Percentiles rank a stretch among this genome's conserved stretches.
These are phyloP conservation scores for Euphonia xanthogaster DNA, from an alignment of 2,797 vertebrate genomes.

Conservation along the genomic window DNA sequence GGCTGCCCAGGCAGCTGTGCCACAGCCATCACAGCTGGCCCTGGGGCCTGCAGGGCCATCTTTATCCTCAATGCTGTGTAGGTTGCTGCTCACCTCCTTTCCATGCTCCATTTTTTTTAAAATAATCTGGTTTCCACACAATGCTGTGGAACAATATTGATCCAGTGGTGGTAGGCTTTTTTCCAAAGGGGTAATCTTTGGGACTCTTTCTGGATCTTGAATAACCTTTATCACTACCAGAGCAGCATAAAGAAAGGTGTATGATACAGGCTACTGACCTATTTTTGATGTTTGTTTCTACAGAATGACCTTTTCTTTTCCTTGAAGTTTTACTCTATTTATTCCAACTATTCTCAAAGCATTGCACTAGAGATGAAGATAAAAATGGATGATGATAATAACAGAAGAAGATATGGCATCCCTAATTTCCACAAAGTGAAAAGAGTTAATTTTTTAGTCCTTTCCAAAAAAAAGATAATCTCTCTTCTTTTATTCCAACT, in stretches of 20 bases:
- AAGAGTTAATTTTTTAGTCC: background rate
- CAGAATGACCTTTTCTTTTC: background rate
- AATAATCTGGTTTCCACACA: background rate
- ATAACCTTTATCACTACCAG: background rate
- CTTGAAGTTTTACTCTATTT: background rate
- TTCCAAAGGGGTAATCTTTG: background rate
- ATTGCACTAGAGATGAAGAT: background rate
- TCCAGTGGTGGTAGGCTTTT: background rate
- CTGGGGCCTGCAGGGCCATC: background rate
- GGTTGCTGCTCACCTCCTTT: background rate
- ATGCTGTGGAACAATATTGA: background rate
- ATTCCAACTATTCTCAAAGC: background rate
- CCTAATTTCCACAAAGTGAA: background rate
- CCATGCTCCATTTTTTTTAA: background rate
- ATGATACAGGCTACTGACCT: background rate
- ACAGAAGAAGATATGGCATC: background rate
- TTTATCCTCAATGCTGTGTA: fast-evolving
- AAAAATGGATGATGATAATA: background rate
- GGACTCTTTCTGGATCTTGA: background rate
- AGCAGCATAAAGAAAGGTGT: background rate
- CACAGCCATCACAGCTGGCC: fast-evolving
- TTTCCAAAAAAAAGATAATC: background rate
- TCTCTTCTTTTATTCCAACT: background rate
- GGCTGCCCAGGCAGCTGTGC: background rate
- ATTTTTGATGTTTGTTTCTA: background rate